A percentile compares a stretch with the other conserved stretches of the same genome.
Evolutionary conservation across 2,888 invertebrate genomes (phyloP).

Genomic region (Calliopum simillimum): DNA sequence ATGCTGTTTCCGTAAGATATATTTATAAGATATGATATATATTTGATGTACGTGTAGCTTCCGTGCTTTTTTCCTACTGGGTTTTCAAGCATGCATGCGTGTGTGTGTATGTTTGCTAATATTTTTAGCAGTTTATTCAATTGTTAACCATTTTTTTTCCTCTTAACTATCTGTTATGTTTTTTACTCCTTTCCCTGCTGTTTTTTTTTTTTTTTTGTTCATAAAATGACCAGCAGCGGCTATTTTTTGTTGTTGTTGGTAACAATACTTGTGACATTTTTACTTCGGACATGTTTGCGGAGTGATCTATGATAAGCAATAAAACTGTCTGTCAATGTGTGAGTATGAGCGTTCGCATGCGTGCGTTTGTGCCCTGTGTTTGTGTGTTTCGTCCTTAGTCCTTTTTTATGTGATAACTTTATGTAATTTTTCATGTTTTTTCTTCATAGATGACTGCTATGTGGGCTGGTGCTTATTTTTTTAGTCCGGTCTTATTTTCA

Average conservation of each 20-base stretch:
- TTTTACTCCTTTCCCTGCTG: not conserved
- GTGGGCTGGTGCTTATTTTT: not conserved
- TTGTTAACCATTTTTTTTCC: constrained; percentile 23
- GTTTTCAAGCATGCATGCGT: not conserved
- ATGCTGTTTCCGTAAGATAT: too few relatives aligned
- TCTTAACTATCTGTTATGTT: not conserved
- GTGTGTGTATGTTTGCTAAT: not conserved
- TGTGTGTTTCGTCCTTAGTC: not conserved
- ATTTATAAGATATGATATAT: too few relatives aligned
- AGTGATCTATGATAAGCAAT: constrained; percentile 50
- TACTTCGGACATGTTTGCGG: constrained; percentile 41
- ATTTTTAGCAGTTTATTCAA: constrained; percentile 29
- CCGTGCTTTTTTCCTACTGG: too few relatives aligned
- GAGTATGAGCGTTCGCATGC: not conserved
- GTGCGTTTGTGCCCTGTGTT: too few relatives aligned
- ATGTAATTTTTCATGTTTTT: constrained; percentile 34
- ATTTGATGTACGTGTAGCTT: too few relatives aligned
- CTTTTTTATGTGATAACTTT: constrained; percentile 36
- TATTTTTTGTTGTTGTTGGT: too few relatives aligned
- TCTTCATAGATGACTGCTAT: not conserved
- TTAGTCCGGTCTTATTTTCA: not conserved
- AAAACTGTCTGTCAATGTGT: constrained; percentile 45
- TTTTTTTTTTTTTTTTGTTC: too few relatives aligned
- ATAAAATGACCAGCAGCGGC: too few relatives aligned
- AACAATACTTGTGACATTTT: constrained; percentile 16